Evolutionary conservation across 2,888 invertebrate genomes (phyloP), one percentile per base, ranked within the genome.

Genomic region (Dasysyrphus albostriatus): DNA sequence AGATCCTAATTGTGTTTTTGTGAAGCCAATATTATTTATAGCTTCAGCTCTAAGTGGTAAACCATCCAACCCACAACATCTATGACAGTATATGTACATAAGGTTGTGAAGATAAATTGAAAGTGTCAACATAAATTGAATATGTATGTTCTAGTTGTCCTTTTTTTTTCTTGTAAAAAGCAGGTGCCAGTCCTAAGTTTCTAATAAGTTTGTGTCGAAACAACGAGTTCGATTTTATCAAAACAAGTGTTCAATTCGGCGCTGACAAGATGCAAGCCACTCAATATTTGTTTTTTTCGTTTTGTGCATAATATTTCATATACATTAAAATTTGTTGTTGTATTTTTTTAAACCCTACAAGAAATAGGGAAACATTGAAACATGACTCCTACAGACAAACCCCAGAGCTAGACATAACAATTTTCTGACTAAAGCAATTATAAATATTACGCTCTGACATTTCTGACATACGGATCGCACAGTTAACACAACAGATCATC

Each of bases 401-500:
- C 84, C 67, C 29, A 24, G 24, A 24, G 80, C 75, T n/a, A 58
- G 47, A 51, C 44, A 44, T 34, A 67, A 54, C 24, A 19, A 44
- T 72, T 72, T 69, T 78, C 61, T 47, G 14, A 42, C n/a, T 39
- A 79, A 58, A 61, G n/a, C 49, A 67, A 67, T 67, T 67, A 67
- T 67, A 58, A 67, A 74, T 83, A 63, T 83, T 69, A 73, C 51
- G 44, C 10, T 70, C 69, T 63, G 78, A 83, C 78, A 78, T 19
- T n/a, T 69, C 69, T 79, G 79, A 83, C 83, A 83, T 79, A 74
- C 42, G 58, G 67, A 83, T 83, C 83, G 83, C 73, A 69, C 67
- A 85, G 76, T 85, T 81, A 85, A 85, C 81, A 81, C 84, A 81
- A 85, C 81, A 85, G 69, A 81, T 85, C 84, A 85, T 77, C 84